phyloP scores from a whole-genome alignment of 1,140 invertebrate species.

The Aphidius gifuensis region DNA sequence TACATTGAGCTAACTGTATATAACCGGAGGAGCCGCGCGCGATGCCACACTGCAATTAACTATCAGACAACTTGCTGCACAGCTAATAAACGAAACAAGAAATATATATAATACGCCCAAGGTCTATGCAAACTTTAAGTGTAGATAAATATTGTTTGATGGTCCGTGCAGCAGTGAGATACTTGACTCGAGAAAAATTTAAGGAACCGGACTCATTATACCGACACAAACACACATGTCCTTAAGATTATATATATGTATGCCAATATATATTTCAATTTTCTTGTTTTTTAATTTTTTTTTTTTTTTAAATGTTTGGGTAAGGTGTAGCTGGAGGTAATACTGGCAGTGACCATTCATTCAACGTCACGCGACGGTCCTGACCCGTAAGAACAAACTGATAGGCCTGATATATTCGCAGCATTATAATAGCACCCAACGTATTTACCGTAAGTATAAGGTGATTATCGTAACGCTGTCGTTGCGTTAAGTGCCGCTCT shows the following conservation, averaged over 20 bases:
- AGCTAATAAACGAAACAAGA: constrained; percentile 41
- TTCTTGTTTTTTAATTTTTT: too few relatives aligned
- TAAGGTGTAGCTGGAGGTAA: too few relatives aligned
- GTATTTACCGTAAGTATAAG: constrained; percentile 17
- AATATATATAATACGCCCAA: not conserved
- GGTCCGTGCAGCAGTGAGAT: too few relatives aligned
- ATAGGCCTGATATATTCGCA: constrained; percentile 2
- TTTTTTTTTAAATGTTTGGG: too few relatives aligned
- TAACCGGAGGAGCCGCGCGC: constrained; percentile 28
- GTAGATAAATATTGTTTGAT: too few relatives aligned
- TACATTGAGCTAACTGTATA: constrained; percentile 33
- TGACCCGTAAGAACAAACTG: not conserved
- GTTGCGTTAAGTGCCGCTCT: constrained; percentile 7
- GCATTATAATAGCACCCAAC: constrained; percentile 16
- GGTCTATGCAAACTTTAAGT: not conserved
- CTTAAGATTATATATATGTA: not conserved
- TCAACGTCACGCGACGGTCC: constrained; percentile 3
- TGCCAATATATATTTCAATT: not conserved
- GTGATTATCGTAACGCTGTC: constrained; percentile 17
- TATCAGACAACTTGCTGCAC: constrained; percentile 41
- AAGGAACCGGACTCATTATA: too few relatives aligned
- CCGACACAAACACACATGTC: not conserved
- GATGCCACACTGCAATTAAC: constrained; percentile 45
- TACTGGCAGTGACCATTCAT: not conserved
- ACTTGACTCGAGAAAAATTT: too few relatives aligned